Percentiles rank a stretch among this genome's conserved stretches.
Conservation (phyloP, 2,797 vertebrate species). For the Rhynchonycteris naso region DNA sequence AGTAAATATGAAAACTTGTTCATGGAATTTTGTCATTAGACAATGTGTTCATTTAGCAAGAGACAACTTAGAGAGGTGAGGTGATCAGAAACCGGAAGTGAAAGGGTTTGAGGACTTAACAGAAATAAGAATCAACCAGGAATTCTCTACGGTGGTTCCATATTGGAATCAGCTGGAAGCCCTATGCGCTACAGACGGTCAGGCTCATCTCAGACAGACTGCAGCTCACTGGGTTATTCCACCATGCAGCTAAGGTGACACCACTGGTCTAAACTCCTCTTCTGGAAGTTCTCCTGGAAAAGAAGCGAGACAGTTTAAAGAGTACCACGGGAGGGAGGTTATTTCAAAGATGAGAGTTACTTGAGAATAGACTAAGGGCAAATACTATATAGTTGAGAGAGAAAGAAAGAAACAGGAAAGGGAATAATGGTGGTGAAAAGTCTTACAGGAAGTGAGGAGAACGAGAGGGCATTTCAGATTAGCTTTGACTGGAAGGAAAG, state of each 20-base stretch:
- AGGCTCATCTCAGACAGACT: too few relatives aligned
- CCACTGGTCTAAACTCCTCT: background rate
- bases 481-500: background rate
- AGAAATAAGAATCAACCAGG: background rate
- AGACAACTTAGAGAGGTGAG: background rate
- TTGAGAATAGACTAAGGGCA: background rate
- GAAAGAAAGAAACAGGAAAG: background rate
- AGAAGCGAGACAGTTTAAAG: background rate
- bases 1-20: background rate
- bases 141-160: background rate
- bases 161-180: background rate
- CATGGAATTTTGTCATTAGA: background rate
- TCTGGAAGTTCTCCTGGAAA: background rate
- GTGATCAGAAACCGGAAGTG: background rate
- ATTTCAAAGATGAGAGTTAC: background rate
- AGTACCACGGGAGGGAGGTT: background rate
- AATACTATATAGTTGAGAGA: background rate
- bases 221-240: background rate
- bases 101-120: background rate
- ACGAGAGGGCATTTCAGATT: background rate
- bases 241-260: rapidly evolving
- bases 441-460: background rate
- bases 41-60: background rate
- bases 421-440: background rate
- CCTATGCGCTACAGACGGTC: background rate